Base-by-base conservation (phyloP, 2,888 invertebrate genomes). In the Odiellus spinosus region DNA sequence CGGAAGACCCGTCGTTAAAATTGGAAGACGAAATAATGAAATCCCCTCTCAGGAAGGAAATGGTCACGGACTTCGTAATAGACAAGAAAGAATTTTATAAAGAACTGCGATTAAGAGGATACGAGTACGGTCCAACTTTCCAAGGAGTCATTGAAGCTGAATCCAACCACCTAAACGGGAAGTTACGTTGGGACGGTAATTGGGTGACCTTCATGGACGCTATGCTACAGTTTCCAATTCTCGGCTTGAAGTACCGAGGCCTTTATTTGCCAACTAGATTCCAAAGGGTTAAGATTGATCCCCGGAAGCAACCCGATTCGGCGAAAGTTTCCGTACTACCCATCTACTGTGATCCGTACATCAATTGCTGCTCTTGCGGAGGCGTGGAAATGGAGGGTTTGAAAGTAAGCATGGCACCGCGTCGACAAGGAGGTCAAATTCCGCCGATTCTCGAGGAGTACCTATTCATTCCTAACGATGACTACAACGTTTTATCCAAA, bases 371-470 rank as follows among this genome's bases (percentile, higher is more conserved):
- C 44, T 76, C 76, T 59, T 76, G 83, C 45, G 88, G 86, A 33
- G 91, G 90, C 45, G 74, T 91, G 10, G 87, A 88, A 68, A 68
- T 93, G 49, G 75, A 86, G 56, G 90, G 90, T 38, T 73, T 93
- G 62, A 90, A 90, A 69, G 85, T 87, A 1, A 83, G 83, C 50
- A 70, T 88, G 43, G 90, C 91, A n/a, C 87, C 90, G 43, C 75
- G 84, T 41, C 59, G 68, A 54, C 78, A 80, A 56, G 77, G 78
- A 63, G 68, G 74, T 15, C 88, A 90, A 68, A 69, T 78, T 3
- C 63, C 78, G 17, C 90, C 91, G 26, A 80, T 81, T 59, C 69
- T 87, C 15, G 93, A 95, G 68, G 76, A 77, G 56, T 88, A 84
- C 67, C 69, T 71, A 42, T 91, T 90, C 65, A 70, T 84, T 47